Base-by-base conservation (phyloP, 2,888 invertebrate species). In the Agrilus cyanescens region DNA sequence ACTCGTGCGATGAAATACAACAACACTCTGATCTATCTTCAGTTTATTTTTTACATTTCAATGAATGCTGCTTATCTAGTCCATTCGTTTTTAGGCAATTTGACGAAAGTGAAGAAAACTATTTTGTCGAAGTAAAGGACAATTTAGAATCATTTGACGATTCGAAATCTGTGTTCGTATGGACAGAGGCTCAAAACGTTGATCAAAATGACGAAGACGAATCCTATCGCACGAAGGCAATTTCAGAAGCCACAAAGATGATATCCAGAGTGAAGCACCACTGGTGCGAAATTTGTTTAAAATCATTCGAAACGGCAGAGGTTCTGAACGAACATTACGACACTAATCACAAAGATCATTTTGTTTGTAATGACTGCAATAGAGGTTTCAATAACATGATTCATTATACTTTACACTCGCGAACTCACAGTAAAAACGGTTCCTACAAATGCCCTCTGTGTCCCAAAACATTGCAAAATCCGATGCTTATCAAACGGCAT, bases 231-330 rank as follows among this genome's bases (percentile, higher is more conserved):
- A 40, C 14, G 32, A 12, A 6, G 2, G 12, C 8, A 16, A 8
- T 12, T 36, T 35, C 7, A n/a, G 7, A 25, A 25, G 3, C 8
- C 25, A 25, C 25, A 20, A 6, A 20, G n/a, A n/a, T n/a, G n/a
- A n/a, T n/a, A n/a, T n/a, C n/a, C n/a, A n/a, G n/a, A 25, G 2
- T 25, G 25, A 25, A 25, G 25, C 8, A 25, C 10, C 25, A 2
- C n/a, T n/a, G n/a, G n/a, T 48, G 48, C 29, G 45, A 48, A 15
- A 40, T 48, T 7, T 48, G 48, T 32, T 29, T 18, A 12, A 3
- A 18, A 5, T 10, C 12, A 4, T 40, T 42, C n/a, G 12, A 30
- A 1, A 46, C 36, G 1, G 32, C 25, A 2, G 12, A 4, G 14
- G 16, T 12, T 12, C 12, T 44, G 2, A 31, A 13, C 7, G n/a